Percentiles rank a stretch among this genome's conserved stretches.
Conservation (phyloP, 2,113 vertebrate species). For the Corythornis madagascariensis region DNA sequence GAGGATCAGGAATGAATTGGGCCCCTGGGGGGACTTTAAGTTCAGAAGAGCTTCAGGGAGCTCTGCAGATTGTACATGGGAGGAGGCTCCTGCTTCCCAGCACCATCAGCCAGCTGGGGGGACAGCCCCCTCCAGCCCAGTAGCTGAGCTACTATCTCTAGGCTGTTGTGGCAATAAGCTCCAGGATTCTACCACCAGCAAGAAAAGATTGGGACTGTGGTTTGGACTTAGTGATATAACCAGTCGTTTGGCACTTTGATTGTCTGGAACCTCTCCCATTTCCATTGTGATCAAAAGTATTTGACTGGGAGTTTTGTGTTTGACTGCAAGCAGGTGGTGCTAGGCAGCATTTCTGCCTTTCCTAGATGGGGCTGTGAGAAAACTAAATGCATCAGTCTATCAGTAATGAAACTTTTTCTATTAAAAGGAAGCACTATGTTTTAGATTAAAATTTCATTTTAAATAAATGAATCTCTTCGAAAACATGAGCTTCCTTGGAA, state of each 20-base stretch:
- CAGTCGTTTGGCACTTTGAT: neutral
- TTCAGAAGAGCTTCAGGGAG: neutral
- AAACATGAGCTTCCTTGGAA: conserved; percentile 16
- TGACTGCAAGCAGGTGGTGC: neutral
- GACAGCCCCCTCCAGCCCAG: neutral
- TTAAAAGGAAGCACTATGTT: neutral
- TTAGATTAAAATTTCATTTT: conserved; percentile 36
- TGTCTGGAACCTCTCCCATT: neutral
- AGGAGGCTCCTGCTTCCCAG: neutral
- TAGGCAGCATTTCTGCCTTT: neutral
- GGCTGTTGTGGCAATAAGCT: neutral
- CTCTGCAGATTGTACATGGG: neutral
- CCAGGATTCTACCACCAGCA: neutral
- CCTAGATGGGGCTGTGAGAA: neutral
- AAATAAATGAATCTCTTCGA: conserved; percentile 7
- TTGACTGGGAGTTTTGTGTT: neutral
- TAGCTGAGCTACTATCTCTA: neutral
- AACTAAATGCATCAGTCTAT: neutral
- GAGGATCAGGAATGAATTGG: neutral
- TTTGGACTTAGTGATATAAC: neutral
- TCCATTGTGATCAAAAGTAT: neutral
- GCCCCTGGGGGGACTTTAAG: neutral
- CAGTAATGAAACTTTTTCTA: neutral
- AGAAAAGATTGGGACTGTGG: neutral
- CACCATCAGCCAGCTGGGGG: neutral